phyloP scores from a whole-genome alignment of 2,888 invertebrate species.

The Beris morrisii region DNA sequence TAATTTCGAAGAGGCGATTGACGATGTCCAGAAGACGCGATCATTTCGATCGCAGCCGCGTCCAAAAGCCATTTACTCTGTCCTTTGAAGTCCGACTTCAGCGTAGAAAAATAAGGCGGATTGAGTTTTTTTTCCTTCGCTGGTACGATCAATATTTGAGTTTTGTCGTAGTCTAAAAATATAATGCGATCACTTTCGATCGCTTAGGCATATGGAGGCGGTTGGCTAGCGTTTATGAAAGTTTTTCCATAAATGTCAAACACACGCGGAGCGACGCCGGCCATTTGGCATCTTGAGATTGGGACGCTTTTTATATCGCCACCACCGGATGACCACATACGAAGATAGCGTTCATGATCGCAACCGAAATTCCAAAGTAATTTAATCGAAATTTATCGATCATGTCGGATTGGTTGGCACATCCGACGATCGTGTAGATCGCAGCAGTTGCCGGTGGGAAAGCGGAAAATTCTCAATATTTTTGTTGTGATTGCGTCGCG shows the following conservation, averaged over 20 bases:
- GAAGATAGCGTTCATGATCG: constrained; percentile 6
- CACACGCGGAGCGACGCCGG: constrained; percentile 28
- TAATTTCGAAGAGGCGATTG: constrained; percentile 28
- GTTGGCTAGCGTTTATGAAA: constrained; percentile 19
- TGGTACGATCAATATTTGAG: constrained; percentile 21
- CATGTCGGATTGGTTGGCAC: constrained; percentile 1
- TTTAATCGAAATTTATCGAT: constrained; percentile 30
- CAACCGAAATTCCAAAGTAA: constrained; percentile 16
- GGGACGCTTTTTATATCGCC: not conserved
- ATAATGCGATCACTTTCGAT: constrained; percentile 12
- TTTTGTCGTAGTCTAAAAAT: constrained; percentile 31
- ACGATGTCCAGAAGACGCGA: constrained; percentile 25
- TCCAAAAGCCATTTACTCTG: constrained; percentile 31
- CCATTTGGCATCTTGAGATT: constrained; percentile 3
- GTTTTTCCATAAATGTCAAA: constrained; percentile 25
- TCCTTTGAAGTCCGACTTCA: constrained; percentile 23
- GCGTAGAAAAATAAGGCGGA: constrained; percentile 2
- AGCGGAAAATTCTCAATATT: too few species aligned
- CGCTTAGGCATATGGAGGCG: constrained; percentile 2
- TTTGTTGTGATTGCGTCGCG: too few species aligned
- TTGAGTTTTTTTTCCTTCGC: constrained; percentile 1
- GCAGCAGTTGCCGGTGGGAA: too few species aligned
- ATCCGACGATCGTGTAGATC: too few species aligned
- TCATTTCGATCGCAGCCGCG: constrained; percentile 28
- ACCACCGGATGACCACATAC: constrained; percentile 31